Conservation (phyloP, 1,140 invertebrate species). For the Meloidogyne chitwoodi region DNA sequence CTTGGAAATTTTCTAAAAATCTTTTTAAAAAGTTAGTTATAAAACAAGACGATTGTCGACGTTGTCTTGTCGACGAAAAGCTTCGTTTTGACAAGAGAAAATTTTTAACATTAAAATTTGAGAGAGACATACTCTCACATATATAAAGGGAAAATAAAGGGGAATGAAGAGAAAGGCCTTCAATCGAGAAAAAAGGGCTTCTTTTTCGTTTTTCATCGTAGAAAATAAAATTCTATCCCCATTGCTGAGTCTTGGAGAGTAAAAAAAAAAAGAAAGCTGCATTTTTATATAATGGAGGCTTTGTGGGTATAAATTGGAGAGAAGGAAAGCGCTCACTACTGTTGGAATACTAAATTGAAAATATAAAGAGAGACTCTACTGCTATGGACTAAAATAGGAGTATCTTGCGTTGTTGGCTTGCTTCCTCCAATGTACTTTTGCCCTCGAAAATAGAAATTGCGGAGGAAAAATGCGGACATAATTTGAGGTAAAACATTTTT, state of each 20-base stretch:
- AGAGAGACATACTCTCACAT: background rate
- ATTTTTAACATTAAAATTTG: background rate
- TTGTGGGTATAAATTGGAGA: too few species aligned
- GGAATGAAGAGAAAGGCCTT: background rate
- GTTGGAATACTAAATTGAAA: too few species aligned
- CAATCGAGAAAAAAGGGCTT: background rate
- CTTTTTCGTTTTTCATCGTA: background rate
- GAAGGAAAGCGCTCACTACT: background rate
- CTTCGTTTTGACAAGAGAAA: background rate
- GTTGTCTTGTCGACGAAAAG: background rate
- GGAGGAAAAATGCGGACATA: background rate
- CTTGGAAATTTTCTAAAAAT: too few species aligned
- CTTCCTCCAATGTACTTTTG: background rate
- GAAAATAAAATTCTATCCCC: background rate
- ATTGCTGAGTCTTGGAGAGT: background rate
- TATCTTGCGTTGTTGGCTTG: background rate
- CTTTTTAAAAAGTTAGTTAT: background rate
- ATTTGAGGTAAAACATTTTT: background rate
- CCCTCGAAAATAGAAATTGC: background rate
- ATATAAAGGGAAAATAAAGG: too few species aligned
- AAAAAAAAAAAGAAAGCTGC: too few species aligned
- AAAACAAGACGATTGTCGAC: background rate
- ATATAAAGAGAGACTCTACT: background rate
- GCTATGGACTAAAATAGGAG: background rate
- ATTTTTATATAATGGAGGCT: too few species aligned